Evolutionary conservation across 2,113 vertebrate genomes (phyloP), one percentile per base, ranked within the genome.

Genomic region (Pachypanchax playfairii): DNA sequence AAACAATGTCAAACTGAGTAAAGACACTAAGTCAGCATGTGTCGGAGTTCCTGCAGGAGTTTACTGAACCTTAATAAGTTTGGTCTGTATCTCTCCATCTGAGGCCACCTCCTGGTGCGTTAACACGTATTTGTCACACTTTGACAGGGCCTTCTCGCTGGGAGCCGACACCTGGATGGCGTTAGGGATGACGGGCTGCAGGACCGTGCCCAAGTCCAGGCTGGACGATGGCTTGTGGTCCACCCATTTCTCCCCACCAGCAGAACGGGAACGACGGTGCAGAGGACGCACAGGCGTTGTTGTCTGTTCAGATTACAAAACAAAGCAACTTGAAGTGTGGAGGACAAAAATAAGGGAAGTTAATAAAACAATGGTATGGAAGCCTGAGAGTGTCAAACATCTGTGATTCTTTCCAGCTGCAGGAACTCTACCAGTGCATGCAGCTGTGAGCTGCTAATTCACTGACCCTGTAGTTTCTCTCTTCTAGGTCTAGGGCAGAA

Each of bases 41-140:
- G 1, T 13, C 5, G 1, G 5, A 6, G 4, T 20, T 2, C 18
- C 6, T 11, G 4, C 22, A 9, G 39, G 10, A 38, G 29, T 6
- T 1, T 31, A 3, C 38, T 29, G 62, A 86, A 97, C 97, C 96
- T 99, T 98, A 50, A 98, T 96, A 3, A 98, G 91, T 21, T 96
- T 94, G 60, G 96, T 98, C 56, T 95, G 92, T 68, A 98, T 94
- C 90, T 98, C 97, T 5, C 97, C 96, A 57, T 98, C 95, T 0
- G 97, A 98, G 33, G 95, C 95, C 26, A 99, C 79, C 85, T 99
- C 95, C 90, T 98, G 97, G 88, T 99, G 96, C 0, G 96, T 98
- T 75, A 98, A 90, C 91, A 98, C 93, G n/a, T 98, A 99, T 86
- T 95, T 93, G 89, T 98, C 95, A 61, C 95, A 97, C 78, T 95